These are phyloP conservation scores for Lycaena phlaeas DNA, from an alignment of 2,888 invertebrate species.

Conservation along the genomic window DNA sequence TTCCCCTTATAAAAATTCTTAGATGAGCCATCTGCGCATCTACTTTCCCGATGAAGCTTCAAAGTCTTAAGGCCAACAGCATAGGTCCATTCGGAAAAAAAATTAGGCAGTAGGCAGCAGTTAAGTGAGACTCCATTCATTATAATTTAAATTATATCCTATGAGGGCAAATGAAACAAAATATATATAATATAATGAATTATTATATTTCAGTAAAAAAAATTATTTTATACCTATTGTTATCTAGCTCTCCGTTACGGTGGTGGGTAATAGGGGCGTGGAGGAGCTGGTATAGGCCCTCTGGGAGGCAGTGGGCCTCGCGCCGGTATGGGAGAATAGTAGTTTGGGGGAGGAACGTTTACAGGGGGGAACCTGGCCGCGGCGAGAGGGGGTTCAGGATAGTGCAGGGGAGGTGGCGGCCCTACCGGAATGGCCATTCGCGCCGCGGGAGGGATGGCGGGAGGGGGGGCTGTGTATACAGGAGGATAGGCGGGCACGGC, in stretches of 20 bases:
- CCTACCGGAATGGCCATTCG: constrained; percentile 30
- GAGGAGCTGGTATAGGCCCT: constrained; percentile 32
- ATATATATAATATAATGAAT: constrained; percentile 16
- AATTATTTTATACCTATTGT: constrained; percentile 33
- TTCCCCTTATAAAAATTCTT: no score
- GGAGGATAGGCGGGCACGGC: constrained; percentile 54
- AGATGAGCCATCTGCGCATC: no score
- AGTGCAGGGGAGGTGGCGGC: constrained; percentile 34
- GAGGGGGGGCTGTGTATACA: constrained; percentile 55
- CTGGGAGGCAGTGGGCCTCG: constrained; percentile 42
- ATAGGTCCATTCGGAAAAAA: no score
- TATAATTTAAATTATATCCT: no score
- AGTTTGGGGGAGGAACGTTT: constrained; percentile 54
- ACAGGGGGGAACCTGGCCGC: constrained; percentile 41
- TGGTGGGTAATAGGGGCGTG: constrained; percentile 58
- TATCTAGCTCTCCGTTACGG: constrained; percentile 36
- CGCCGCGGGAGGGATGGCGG: constrained; percentile 36
- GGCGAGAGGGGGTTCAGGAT: constrained; percentile 57
- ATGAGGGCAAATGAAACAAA: constrained; percentile 12
- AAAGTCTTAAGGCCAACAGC: no score
- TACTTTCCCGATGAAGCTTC: no score
- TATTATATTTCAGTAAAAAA: constrained; percentile 58
- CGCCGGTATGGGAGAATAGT: constrained; percentile 40
- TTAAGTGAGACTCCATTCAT: no score
- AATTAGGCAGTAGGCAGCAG: no score